Evolutionary conservation across 2,113 vertebrate genomes (phyloP).

Genomic region (Natator depressus): DNA sequence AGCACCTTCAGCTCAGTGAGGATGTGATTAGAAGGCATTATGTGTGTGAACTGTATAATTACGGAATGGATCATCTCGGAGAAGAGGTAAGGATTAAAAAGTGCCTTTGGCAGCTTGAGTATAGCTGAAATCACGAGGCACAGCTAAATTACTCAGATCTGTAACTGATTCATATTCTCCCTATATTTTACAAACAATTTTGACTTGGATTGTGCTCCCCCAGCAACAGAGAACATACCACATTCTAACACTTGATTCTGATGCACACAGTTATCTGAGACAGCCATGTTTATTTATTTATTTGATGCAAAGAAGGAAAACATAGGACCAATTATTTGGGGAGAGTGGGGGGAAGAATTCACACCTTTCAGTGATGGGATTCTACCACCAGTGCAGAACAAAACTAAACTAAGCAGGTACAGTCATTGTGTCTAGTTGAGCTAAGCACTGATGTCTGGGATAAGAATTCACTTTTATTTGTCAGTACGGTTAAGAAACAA

Average conservation of each 20-base stretch:
- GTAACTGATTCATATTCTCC: not conserved
- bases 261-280: not conserved
- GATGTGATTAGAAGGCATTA: conserved; percentile 90
- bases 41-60: conserved; percentile 93
- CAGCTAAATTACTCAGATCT: not conserved
- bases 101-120: not conserved
- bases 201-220: not conserved
- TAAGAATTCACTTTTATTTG: not conserved
- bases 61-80: conserved; percentile 89
- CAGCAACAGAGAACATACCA: not conserved
- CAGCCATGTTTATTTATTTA: not conserved
- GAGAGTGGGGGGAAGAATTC: not conserved
- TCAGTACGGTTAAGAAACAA: not conserved
- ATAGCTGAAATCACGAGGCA: not conserved
- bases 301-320: not conserved
- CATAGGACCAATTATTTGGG: not conserved
- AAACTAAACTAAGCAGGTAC: not conserved
- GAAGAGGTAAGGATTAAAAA: conserved; percentile 84
- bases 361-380: not conserved
- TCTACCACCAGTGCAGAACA: not conserved
- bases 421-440: not conserved
- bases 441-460: not conserved
- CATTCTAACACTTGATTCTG: not conserved
- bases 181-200: not conserved
- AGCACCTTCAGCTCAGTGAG: conserved; percentile 89